Conservation (phyloP, 2,888 invertebrate genomes). For the Yponomeuta evonymella region DNA sequence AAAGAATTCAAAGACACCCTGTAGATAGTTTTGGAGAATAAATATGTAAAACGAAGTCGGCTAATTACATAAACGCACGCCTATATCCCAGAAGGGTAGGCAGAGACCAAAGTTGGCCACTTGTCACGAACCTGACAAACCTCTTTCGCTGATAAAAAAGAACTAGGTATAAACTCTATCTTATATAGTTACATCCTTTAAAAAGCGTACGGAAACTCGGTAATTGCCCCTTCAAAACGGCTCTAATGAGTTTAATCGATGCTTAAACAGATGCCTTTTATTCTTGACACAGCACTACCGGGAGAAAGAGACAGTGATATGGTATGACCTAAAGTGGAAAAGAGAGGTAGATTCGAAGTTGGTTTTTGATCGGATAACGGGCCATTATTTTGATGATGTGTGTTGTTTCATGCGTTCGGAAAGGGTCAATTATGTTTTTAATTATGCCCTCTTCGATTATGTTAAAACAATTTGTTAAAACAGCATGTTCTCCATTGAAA, state of each 20-base stretch:
- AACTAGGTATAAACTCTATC: not conserved
- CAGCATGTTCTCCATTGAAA: too few relatives aligned
- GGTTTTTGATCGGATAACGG: not conserved
- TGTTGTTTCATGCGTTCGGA: not conserved
- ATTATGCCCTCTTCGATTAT: too few relatives aligned
- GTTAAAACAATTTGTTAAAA: too few relatives aligned
- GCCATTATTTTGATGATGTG: not conserved
- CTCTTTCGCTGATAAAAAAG: too few relatives aligned
- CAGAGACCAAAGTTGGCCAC: too few relatives aligned
- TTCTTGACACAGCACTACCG: not conserved
- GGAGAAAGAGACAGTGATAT: not conserved
- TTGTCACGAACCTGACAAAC: too few relatives aligned
- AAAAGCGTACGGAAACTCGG: not conserved
- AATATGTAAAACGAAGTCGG: too few relatives aligned
- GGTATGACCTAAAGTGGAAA: not conserved
- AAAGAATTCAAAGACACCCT: too few relatives aligned
- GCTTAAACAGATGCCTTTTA: not conserved
- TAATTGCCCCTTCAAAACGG: not conserved
- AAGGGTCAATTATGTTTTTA: not conserved
- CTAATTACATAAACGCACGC: too few relatives aligned
- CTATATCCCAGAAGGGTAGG: too few relatives aligned
- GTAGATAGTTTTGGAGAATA: too few relatives aligned
- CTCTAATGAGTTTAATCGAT: not conserved
- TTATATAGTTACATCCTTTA: not conserved
- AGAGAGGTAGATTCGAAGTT: not conserved